Conservation (phyloP, 2,797 vertebrate species). For the Sebastes minor region DNA sequence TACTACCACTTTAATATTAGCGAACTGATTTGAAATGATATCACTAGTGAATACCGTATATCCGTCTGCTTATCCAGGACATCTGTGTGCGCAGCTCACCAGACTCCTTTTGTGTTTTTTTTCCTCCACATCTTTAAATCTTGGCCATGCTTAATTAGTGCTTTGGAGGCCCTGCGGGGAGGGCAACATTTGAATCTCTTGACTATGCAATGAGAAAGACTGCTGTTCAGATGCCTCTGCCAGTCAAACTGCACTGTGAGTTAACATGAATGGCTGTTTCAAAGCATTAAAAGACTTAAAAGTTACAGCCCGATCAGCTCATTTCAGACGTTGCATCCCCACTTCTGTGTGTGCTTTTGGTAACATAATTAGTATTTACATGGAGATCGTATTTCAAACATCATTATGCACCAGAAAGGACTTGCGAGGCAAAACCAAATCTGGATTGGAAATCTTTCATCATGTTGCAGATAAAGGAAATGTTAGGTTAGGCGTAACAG, state of each 20-base stretch:
- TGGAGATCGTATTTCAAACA: not conserved
- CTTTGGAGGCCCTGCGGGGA: slow-evolving; percentile 16
- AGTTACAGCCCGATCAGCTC: not conserved
- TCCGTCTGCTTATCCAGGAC: slow-evolving; percentile 5
- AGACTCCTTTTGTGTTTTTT: slow-evolving; percentile 16
- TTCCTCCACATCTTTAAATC: slow-evolving; percentile 31
- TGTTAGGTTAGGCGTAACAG: not conserved
- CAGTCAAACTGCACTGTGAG: not conserved
- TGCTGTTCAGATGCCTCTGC: not conserved
- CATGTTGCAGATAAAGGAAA: not conserved
- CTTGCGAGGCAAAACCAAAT: not conserved
- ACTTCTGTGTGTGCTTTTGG: not conserved
- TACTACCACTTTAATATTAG: not conserved
- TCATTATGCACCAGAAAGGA: not conserved
- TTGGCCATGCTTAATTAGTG: slow-evolving; percentile 43
- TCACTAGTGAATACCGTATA: not conserved
- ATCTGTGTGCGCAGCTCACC: slow-evolving; percentile 2
- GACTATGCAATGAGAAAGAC: slow-evolving; percentile 17
- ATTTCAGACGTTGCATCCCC: not conserved
- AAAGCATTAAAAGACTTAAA: not conserved
- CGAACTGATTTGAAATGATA: not conserved
- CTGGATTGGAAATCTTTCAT: not conserved
- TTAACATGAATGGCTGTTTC: not conserved
- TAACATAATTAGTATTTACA: slow-evolving; percentile 11
- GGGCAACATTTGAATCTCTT: slow-evolving; percentile 41